Base-by-base conservation (phyloP, 2,113 vertebrate species). In the Xiphophorus hellerii region DNA sequence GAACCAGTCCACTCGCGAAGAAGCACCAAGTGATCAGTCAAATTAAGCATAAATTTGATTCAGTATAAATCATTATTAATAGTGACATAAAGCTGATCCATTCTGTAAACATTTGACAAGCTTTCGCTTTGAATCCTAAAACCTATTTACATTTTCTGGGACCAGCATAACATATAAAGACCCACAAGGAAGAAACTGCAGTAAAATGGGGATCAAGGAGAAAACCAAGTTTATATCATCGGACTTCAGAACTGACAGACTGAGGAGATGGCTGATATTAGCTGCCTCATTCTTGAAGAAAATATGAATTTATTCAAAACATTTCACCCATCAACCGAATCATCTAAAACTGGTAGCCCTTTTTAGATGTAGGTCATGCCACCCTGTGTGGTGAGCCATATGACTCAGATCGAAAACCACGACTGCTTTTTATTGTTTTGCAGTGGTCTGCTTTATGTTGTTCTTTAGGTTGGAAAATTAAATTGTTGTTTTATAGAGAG, bases 21-120 rank as follows among this genome's bases (percentile, higher is more conserved):
- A 69, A 73, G 66, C 71, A 85, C 66, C 33, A 37, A 39, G 37
- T 15, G 54, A 1, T 39, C 58, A 13, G 13, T 66, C 8, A 66
- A 51, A 73, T 62, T 29, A 76, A 61, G 61, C 33, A 54, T 54
- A 14, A 8, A 37, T n/a, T 11, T 15, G 25, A 42, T 37, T 69
- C 22, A 2, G 22, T 1, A 58, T 28, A 13, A 44, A 61, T 39
- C 39, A 60, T 69, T 54, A 30, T 62, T 73, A 77, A 74, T 67
- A 22, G 48, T 44, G 29, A 62, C 31, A 44, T 51, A 14, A 66
- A n/a, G 28, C 33, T 10, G 66, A 73, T 68, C 33, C 3, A 62
- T 66, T 44, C 33, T 76, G 78, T 84, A 86, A 89, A 88, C 81
- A 25, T 48, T 48, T 27, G 29, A 20, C 33, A 58, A n/a, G 22